A percentile compares a stretch with the other conserved stretches of the same genome.
These are phyloP conservation scores for Drosophila pachea DNA, from an alignment of 1,140 invertebrate genomes.

Conservation along the genomic window DNA sequence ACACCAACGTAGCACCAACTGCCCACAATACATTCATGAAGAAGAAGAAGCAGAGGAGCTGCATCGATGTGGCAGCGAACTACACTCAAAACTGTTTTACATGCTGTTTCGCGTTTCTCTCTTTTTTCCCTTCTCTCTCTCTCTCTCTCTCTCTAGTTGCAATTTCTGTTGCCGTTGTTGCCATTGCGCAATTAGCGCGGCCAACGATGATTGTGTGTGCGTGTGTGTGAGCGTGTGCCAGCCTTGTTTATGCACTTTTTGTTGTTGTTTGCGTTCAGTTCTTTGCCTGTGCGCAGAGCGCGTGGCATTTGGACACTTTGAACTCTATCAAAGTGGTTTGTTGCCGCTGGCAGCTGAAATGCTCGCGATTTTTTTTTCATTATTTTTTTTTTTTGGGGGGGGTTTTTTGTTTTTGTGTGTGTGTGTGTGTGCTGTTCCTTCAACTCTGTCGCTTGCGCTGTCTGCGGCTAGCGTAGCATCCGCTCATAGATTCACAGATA, in stretches of 20 bases:
- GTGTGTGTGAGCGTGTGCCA: conserved; percentile 15
- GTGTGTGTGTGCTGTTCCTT: too few species aligned
- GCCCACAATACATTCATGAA: not conserved
- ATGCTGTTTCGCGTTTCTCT: conserved; percentile 59
- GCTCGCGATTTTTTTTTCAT: conserved; percentile 23
- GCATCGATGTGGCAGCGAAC: conserved; percentile 21
- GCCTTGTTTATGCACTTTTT: conserved; percentile 41
- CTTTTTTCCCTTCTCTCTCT: conserved; percentile 43
- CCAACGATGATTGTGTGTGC: conserved; percentile 16
- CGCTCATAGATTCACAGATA: conserved; percentile 27
- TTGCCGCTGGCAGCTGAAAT: conserved; percentile 49
- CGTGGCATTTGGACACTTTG: conserved; percentile 50
- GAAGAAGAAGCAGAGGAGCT: conserved; percentile 11
- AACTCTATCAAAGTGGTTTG: conserved; percentile 64
- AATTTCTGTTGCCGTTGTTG: conserved; percentile 32
- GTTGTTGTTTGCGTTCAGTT: conserved; percentile 42
- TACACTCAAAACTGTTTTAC: conserved; percentile 50
- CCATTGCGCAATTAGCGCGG: conserved; percentile 68
- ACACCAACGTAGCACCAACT: too few species aligned
- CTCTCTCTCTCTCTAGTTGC: conserved; percentile 17
- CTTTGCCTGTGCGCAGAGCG: conserved; percentile 43
- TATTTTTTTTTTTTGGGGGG: too few species aligned
- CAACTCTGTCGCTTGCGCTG: not conserved
- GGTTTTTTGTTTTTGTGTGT: too few species aligned
- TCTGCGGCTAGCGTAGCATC: not conserved